phyloP scores from a whole-genome alignment of 2,888 invertebrate genomes.

The Metellina segmentata region DNA sequence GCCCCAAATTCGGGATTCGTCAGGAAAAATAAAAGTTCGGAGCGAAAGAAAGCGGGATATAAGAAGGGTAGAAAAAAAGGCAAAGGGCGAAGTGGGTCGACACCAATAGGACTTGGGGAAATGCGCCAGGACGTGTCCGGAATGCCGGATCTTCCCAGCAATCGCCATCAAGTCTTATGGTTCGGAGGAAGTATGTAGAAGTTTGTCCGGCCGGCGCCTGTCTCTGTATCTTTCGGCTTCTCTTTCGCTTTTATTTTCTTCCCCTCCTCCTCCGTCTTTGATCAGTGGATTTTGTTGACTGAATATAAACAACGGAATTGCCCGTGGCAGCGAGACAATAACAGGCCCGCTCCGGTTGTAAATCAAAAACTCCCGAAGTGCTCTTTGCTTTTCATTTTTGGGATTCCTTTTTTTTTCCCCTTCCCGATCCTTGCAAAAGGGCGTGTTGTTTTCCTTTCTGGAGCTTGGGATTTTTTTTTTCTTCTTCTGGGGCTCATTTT shows the following conservation, averaged over 20 bases:
- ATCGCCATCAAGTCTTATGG: constrained; percentile 72
- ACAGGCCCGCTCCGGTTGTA: constrained; percentile 47
- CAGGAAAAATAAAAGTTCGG: constrained; percentile 5
- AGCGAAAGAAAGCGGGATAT: constrained; percentile 7
- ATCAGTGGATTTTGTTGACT: constrained; percentile 73
- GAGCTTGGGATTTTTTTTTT: background rate
- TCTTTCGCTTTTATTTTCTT: constrained; percentile 36
- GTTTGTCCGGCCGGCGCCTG: constrained; percentile 65
- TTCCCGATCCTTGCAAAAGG: background rate
- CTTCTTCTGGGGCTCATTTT: constrained; percentile 22
- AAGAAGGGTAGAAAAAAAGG: constrained; percentile 27
- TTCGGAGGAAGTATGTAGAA: constrained; percentile 59
- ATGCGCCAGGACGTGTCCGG: constrained; percentile 64
- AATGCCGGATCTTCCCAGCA: constrained; percentile 42
- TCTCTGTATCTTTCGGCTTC: constrained; percentile 46
- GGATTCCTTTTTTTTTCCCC: constrained; percentile 1
- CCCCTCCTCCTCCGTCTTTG: constrained; percentile 15
- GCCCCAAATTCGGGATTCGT: constrained; percentile 64
- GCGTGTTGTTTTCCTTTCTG: background rate
- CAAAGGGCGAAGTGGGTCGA: constrained; percentile 45
- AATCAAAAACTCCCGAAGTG: constrained; percentile 57
- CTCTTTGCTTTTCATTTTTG: constrained; percentile 56
- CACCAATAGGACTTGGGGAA: constrained; percentile 69
- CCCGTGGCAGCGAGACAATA: constrained; percentile 49
- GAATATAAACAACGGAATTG: constrained; percentile 75